Evolutionary conservation across 2,888 invertebrate genomes (phyloP), one percentile per base, ranked within the genome.

Genomic region (Drosophila fulvimacula): DNA sequence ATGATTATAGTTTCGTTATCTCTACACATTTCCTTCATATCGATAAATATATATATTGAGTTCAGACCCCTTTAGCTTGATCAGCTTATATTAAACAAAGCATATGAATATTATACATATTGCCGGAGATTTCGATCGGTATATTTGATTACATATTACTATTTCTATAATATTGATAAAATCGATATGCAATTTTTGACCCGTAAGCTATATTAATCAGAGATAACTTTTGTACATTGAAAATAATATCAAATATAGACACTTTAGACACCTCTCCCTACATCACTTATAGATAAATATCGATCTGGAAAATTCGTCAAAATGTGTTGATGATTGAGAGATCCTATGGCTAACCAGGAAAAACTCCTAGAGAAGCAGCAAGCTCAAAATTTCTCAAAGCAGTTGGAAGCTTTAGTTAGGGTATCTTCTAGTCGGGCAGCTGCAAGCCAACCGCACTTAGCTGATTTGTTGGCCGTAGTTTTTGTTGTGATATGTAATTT

Each of bases 401-500:
- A 30, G 9, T 15, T 9, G 0, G 1, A 30, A 17, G 3, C 0
- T 3, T 3, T 1, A 1, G 15, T 7, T 24, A 38, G 52, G 38
- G 52, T 24, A 52, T 52, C 13, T 17, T 10, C 17, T 17, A 24
- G 52, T 24, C 38, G 24, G 24, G 4, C n/a, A 38, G 11, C 3
- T 15, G 51, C 5, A 15, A 5, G 19, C 11, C 4, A 11, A 4
- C 4, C 24, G 3, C n/a, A 19, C 17, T 38, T 52, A 38, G 52
- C 24, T 52, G 36, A 11, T 60, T 56, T 34, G 38, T 51, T 24
- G 17, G 9, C 9, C 44, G 38, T 7, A 65, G 51, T 34, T 46
- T 55, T 49, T 63, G 42, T 63, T 63, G 52, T 75, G 51, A 65
- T 60, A 46, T 49, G 60, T 69, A 52, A 62, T 75, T 79, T 55